Percentiles rank a stretch among this genome's conserved stretches.
These are phyloP conservation scores for Rutpela maculata DNA, from an alignment of 2,888 invertebrate genomes.

Conservation along the genomic window DNA sequence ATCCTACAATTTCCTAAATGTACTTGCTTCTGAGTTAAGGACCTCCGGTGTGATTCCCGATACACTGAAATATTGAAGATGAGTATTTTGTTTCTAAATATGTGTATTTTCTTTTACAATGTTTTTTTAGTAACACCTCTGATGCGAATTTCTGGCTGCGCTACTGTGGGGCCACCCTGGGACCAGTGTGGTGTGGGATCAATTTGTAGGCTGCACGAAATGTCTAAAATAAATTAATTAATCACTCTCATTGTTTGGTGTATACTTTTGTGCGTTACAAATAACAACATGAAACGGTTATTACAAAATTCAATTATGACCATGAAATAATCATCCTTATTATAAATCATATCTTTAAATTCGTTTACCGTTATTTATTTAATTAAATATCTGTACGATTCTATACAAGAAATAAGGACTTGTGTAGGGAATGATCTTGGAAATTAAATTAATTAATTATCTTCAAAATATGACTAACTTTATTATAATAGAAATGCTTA, in stretches of 20 bases:
- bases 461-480: neutral
- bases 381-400: neutral
- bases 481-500: neutral
- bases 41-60: too few species aligned
- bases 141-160: neutral
- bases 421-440: conserved; percentile 7
- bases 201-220: neutral
- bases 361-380: neutral
- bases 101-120: too few species aligned
- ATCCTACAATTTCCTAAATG: too few species aligned
- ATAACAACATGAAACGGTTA: neutral
- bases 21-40: too few species aligned
- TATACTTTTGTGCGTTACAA: neutral
- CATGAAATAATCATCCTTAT: conserved; percentile 3
- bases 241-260: neutral
- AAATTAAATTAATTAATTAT: neutral
- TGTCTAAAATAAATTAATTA: conserved; percentile 1
- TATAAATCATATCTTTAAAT: neutral
- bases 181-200: neutral
- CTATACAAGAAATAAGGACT: neutral
- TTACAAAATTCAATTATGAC: conserved; percentile 4
- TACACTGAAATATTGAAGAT: too few species aligned
- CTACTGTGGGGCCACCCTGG: neutral
- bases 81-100: too few species aligned
- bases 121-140: too few species aligned